A percentile compares a stretch with the other conserved stretches of the same genome.
These are phyloP conservation scores for Sacculina carcini DNA, from an alignment of 2,888 invertebrate genomes.

Conservation along the genomic window DNA sequence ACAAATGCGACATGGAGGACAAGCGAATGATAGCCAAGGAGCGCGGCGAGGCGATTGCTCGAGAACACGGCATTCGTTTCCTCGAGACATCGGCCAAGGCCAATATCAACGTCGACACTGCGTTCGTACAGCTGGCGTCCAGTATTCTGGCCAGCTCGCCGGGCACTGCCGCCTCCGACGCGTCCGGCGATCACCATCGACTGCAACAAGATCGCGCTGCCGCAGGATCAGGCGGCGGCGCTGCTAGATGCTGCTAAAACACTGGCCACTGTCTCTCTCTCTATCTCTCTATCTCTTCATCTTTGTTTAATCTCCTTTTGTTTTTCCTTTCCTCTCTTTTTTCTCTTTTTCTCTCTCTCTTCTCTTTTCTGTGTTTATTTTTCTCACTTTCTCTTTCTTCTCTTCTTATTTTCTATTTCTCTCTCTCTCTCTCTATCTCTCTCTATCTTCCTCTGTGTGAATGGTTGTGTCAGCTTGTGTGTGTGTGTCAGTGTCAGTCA, in stretches of 20 bases:
- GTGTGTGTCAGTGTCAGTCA: too few relatives aligned
- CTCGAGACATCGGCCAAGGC: slow-evolving; percentile 96
- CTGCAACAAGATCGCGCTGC: background rate
- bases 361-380: too few relatives aligned
- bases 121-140: slow-evolving; percentile 79
- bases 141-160: slow-evolving; percentile 79
- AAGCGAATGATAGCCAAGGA: slow-evolving; percentile 76
- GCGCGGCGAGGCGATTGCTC: slow-evolving; percentile 80
- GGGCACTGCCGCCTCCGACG: slow-evolving; percentile 49
- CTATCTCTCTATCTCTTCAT: background rate
- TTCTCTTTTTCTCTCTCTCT: too few relatives aligned
- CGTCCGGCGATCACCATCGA: slow-evolving; percentile 21
- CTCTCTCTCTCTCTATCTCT: too few relatives aligned
- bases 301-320: too few relatives aligned
- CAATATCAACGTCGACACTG: slow-evolving; percentile 84
- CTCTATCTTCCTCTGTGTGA: too few relatives aligned
- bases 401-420: too few relatives aligned
- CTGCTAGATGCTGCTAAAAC: background rate
- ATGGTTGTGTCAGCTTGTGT: too few relatives aligned
- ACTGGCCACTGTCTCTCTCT: background rate
- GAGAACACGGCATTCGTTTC: slow-evolving; percentile 82
- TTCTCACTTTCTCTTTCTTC: too few relatives aligned
- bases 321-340: too few relatives aligned
- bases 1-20: slow-evolving; percentile 94
- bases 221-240: too few relatives aligned